These are phyloP conservation scores for Pituophis catenifer DNA, from an alignment of 2,113 vertebrate genomes.

Conservation along the genomic window DNA sequence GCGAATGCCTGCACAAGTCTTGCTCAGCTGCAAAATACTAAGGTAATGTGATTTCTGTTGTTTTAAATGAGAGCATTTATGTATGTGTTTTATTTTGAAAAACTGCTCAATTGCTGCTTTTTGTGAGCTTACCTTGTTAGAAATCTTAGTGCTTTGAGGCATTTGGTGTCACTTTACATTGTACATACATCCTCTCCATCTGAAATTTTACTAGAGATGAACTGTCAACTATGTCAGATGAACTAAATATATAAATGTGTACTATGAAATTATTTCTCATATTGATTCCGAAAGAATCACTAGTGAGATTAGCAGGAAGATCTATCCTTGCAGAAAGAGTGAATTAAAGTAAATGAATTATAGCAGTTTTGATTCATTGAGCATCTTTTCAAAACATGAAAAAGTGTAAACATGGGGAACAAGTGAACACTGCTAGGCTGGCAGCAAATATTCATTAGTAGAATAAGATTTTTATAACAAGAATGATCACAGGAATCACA, in stretches of 20 bases:
- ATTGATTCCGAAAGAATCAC: not conserved
- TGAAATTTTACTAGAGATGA: constrained; percentile 24
- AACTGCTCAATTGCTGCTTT: constrained; percentile 25
- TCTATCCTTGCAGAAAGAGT: not conserved
- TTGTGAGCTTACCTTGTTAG: constrained; percentile 27
- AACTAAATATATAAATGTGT: not conserved
- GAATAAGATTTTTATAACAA: not conserved
- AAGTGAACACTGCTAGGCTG: not conserved
- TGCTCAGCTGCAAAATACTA: constrained; percentile 90
- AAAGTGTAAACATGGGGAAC: not conserved
- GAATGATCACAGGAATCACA: not conserved
- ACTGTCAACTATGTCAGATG: not conserved
- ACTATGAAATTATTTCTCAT: not conserved
- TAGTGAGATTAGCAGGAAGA: not conserved
- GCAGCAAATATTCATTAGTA: not conserved
- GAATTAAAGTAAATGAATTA: not conserved
- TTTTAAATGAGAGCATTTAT: not conserved
- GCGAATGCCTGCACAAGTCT: constrained; percentile 92
- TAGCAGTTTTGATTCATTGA: not conserved
- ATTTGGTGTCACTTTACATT: not conserved
- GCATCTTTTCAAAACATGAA: not conserved
- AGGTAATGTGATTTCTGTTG: constrained; percentile 74
- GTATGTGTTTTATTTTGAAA: not conserved
- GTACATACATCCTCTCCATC: constrained; percentile 11
- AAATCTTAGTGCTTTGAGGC: not conserved